Percentiles rank a stretch among this genome's conserved stretches.
These are phyloP conservation scores for Diadophis punctatus DNA, from an alignment of 2,113 vertebrate species.

Conservation along the genomic window DNA sequence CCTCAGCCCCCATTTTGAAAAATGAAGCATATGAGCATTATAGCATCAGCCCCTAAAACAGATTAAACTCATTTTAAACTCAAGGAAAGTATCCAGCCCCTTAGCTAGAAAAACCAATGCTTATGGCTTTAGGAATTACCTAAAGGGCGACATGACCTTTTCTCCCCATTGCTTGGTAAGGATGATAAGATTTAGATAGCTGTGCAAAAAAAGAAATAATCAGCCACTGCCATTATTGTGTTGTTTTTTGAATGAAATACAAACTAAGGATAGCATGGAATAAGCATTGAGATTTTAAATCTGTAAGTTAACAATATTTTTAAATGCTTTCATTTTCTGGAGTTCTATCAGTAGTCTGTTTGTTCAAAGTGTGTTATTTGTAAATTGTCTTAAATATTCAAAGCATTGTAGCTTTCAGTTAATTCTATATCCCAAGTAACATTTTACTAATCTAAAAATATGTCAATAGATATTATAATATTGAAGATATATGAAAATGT, in stretches of 20 bases:
- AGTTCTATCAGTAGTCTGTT: not conserved
- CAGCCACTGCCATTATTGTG: not conserved
- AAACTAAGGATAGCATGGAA: not conserved
- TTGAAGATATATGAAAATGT: not conserved
- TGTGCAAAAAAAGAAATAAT: not conserved
- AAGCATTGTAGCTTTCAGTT: not conserved
- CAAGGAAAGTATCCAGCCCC: not conserved
- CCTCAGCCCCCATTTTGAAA: not conserved
- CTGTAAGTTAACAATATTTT: not conserved
- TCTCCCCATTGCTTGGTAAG: not conserved
- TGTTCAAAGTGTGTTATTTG: not conserved
- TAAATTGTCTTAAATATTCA: not conserved
- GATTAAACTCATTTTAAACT: not conserved
- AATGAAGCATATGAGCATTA: not conserved
- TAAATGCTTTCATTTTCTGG: not conserved
- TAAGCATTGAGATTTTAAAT: not conserved
- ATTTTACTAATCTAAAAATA: not conserved
- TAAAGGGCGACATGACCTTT: not conserved
- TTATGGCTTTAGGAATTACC: not conserved
- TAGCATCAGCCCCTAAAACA: not conserved
- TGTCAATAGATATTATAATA: not conserved
- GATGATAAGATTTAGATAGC: not conserved
- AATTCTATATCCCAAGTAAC: not conserved
- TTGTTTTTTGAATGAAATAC: not conserved
- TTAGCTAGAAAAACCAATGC: not conserved